Evolutionary conservation across 2,113 vertebrate species (phyloP).

Genomic region (Irena cyanogastra): DNA sequence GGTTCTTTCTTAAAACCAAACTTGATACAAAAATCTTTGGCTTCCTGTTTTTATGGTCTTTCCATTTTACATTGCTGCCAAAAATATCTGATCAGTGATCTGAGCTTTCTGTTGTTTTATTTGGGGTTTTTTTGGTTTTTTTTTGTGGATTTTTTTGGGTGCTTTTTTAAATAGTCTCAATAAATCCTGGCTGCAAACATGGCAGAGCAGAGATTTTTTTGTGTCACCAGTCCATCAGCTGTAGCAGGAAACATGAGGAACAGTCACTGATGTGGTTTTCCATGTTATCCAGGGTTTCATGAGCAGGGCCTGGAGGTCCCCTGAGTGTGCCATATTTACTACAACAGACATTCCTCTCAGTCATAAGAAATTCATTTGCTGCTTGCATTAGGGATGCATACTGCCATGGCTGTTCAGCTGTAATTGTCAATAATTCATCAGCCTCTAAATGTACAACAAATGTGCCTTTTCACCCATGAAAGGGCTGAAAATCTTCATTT

Average conservation of each 20-base stretch:
- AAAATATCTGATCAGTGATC: background rate
- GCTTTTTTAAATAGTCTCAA: background rate
- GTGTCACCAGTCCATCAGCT: background rate
- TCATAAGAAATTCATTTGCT: conserved; percentile 32
- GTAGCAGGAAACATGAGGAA: background rate
- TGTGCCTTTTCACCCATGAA: conserved; percentile 49
- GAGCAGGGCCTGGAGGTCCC: background rate
- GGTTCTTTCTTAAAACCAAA: background rate
- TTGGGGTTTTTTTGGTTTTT: too few relatives aligned
- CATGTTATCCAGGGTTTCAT: background rate
- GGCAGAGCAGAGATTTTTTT: background rate
- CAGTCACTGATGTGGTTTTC: background rate
- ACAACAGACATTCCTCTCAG: background rate
- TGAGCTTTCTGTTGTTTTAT: background rate
- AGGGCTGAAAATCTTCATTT: background rate
- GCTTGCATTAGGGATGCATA: background rate
- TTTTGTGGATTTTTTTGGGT: fast-evolving
- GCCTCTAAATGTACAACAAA: conserved; percentile 54
- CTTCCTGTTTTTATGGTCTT: background rate
- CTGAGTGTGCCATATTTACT: background rate
- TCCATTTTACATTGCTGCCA: background rate
- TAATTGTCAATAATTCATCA: conserved; percentile 66
- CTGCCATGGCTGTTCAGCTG: conserved; percentile 12
- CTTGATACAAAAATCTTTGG: background rate
- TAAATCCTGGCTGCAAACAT: background rate